phyloP scores from a whole-genome alignment of 2,797 vertebrate species.

The Sternarchorhynchus goeldii region DNA sequence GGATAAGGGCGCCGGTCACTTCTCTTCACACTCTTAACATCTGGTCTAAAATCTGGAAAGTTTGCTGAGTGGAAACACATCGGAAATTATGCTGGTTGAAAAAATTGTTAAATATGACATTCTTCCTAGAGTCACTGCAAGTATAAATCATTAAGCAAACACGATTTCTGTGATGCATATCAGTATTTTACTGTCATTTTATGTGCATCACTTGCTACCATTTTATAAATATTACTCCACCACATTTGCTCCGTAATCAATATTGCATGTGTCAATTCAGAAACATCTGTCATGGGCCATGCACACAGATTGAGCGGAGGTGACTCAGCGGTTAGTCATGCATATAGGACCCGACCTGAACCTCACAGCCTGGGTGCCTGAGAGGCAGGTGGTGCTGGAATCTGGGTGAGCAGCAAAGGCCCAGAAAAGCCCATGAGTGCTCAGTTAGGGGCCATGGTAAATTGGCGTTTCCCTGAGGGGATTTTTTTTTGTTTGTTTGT shows the following conservation, averaged over 20 bases:
- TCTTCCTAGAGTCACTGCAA: too few species aligned
- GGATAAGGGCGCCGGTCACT: too few species aligned
- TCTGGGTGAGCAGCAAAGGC: constrained; percentile 37
- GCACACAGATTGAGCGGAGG: constrained; percentile 14
- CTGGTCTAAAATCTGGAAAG: too few species aligned
- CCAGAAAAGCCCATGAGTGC: constrained; percentile 40
- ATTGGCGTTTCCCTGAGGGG: constrained; percentile 27
- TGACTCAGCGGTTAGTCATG: constrained; percentile 21
- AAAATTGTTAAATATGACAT: too few species aligned
- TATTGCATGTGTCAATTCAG: constrained; percentile 17
- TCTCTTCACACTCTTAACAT: too few species aligned
- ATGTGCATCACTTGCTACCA: not conserved
- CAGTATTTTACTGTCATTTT: not conserved
- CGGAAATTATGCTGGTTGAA: too few species aligned
- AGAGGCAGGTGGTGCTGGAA: constrained; percentile 43
- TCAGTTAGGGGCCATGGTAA: constrained; percentile 40
- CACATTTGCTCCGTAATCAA: not conserved
- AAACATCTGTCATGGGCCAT: constrained; percentile 10
- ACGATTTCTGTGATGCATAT: too few species aligned
- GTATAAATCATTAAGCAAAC: too few species aligned
- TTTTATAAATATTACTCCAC: not conserved
- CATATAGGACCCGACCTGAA: constrained; percentile 34
- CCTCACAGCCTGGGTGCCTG: constrained; percentile 38
- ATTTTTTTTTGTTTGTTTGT: constrained; percentile 22
- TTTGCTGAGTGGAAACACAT: too few species aligned